Conservation (phyloP, 2,888 invertebrate species). For the Tolmerus cingulatus region DNA sequence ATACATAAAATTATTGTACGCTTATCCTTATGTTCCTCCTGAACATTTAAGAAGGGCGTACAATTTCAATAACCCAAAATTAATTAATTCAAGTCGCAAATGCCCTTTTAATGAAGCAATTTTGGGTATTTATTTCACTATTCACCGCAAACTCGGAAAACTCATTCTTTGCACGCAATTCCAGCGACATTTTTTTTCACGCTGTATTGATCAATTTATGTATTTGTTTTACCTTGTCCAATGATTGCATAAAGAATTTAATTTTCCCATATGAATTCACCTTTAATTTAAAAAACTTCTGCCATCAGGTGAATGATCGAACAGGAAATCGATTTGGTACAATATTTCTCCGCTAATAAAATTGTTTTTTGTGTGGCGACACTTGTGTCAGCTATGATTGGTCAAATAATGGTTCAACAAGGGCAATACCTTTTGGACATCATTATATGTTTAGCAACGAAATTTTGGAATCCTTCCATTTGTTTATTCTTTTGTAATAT, state of each 20-base stretch:
- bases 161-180: not conserved
- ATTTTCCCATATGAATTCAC: not conserved
- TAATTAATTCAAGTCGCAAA: not conserved
- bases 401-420: not conserved
- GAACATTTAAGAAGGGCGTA: not conserved
- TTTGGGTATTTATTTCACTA: not conserved
- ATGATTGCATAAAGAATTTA: not conserved
- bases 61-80: not conserved
- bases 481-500: not conserved
- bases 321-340: not conserved
- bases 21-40: not conserved
- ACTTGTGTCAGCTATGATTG: not conserved
- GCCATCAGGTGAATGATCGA: not conserved
- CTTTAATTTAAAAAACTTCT: not conserved
- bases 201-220: not conserved
- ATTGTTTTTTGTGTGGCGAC: not conserved
- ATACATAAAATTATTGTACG: too few relatives aligned
- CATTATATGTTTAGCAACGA: not conserved
- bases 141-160: not conserved
- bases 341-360: not conserved
- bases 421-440: not conserved
- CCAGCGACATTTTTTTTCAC: not conserved
- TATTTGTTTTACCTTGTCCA: not conserved
- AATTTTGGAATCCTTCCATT: not conserved
- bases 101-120: not conserved